Conservation (phyloP, 2,888 invertebrate species). For the Schizotus pectinicornis region DNA sequence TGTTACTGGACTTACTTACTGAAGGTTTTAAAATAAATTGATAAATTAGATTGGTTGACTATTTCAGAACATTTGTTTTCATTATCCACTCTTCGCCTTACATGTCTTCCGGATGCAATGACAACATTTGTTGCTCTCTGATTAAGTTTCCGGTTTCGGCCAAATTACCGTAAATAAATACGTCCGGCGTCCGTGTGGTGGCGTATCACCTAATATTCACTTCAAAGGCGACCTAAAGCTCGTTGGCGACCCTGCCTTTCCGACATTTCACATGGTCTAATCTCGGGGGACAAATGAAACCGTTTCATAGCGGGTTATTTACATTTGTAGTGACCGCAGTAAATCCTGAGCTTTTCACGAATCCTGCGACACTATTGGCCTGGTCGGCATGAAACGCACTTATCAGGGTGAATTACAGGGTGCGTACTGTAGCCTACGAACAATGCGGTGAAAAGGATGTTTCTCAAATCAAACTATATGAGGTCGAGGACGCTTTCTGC, state of each 20-base stretch:
- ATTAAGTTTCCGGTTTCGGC: neutral
- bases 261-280: conserved; percentile 18
- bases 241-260: neutral
- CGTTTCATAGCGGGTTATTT: conserved; percentile 24
- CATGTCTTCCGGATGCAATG: neutral
- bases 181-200: neutral
- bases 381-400: conserved; percentile 15
- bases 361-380: conserved; percentile 5
- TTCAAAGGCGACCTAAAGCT: conserved; percentile 8
- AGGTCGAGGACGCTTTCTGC: conserved; percentile 1
- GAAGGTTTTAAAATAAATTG: no score
- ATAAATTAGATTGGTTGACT: no score
- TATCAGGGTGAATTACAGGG: conserved; percentile 18
- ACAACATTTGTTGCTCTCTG: neutral
- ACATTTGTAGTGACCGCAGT: conserved; percentile 25
- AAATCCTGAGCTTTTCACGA: conserved; percentile 22
- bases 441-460: conserved; percentile 8
- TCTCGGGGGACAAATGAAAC: conserved; percentile 19
- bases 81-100: no score
- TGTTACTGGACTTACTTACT: no score
- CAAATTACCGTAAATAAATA: neutral
- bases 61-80: no score
- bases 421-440: conserved; percentile 13
- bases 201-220: conserved; percentile 8
- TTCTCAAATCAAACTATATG: conserved; percentile 8